phyloP scores from a whole-genome alignment of 2,113 vertebrate species.

The Acanthisitta chloris region DNA sequence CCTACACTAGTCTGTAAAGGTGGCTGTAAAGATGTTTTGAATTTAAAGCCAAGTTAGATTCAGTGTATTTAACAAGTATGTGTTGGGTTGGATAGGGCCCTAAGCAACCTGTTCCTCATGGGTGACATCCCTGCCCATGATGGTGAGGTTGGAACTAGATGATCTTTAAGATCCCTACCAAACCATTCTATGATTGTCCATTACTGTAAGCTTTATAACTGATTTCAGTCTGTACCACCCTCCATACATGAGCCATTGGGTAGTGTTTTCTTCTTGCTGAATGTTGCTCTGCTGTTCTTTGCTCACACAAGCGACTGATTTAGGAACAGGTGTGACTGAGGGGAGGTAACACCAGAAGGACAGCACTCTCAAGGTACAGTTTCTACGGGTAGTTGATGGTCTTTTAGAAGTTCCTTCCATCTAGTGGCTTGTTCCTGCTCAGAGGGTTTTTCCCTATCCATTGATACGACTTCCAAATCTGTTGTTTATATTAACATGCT shows the following conservation, averaged over 20 bases:
- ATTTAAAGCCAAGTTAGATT: neutral
- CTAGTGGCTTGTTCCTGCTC: neutral
- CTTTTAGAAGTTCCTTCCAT: neutral
- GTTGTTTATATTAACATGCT: neutral
- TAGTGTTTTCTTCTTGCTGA: neutral
- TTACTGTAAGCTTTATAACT: neutral
- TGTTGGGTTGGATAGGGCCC: neutral
- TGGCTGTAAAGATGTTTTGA: neutral
- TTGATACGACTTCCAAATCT: neutral
- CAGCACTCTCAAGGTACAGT: neutral
- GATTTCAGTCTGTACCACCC: neutral
- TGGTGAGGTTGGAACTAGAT: neutral
- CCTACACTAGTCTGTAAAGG: neutral
- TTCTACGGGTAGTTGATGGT: neutral
- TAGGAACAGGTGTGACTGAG: neutral
- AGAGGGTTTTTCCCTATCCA: neutral
- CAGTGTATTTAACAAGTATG: neutral
- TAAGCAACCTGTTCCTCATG: neutral
- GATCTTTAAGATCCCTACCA: neutral
- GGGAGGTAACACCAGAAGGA: neutral
- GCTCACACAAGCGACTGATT: neutral
- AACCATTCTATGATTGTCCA: neutral
- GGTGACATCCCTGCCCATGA: neutral
- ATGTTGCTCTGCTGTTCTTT: accelerated
- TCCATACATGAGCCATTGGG: neutral